Evolutionary conservation across 2,888 invertebrate genomes (phyloP).

Genomic region (Leptothorax acervorum): DNA sequence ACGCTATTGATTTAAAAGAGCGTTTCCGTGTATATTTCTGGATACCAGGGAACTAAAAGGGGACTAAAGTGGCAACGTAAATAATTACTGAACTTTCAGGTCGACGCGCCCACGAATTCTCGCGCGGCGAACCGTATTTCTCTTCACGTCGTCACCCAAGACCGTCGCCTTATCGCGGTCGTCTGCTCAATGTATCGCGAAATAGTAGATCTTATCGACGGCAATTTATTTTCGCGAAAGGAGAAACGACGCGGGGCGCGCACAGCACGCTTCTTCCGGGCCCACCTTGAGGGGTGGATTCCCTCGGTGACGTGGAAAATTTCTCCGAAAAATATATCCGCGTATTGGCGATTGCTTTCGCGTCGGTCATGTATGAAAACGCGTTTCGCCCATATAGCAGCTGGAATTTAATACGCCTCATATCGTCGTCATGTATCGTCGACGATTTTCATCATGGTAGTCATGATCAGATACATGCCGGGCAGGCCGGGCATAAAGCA

Average conservation of each 20-base stretch:
- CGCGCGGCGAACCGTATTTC: background rate
- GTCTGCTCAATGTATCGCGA: constrained; percentile 44
- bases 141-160: constrained; percentile 1
- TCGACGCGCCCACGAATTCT: constrained; percentile 18
- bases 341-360: constrained; percentile 15
- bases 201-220: constrained; percentile 53
- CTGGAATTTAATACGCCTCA: constrained; percentile 22
- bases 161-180: constrained; percentile 28
- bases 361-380: constrained; percentile 32
- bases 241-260: background rate
- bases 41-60: background rate
- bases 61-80: background rate
- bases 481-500: background rate
- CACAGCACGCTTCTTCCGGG: background rate
- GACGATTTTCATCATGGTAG: constrained; percentile 11
- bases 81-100: constrained; percentile 37
- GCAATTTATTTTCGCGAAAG: constrained; percentile 58
- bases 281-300: background rate
- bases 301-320: constrained; percentile 29
- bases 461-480: background rate
- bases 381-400: constrained; percentile 3
- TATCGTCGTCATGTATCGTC: background rate
- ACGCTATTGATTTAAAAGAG: background rate
- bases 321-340: constrained; percentile 25
- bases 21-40: background rate